Evolutionary conservation across 2,113 vertebrate species (phyloP).

Genomic region (Delphinus delphis): DNA sequence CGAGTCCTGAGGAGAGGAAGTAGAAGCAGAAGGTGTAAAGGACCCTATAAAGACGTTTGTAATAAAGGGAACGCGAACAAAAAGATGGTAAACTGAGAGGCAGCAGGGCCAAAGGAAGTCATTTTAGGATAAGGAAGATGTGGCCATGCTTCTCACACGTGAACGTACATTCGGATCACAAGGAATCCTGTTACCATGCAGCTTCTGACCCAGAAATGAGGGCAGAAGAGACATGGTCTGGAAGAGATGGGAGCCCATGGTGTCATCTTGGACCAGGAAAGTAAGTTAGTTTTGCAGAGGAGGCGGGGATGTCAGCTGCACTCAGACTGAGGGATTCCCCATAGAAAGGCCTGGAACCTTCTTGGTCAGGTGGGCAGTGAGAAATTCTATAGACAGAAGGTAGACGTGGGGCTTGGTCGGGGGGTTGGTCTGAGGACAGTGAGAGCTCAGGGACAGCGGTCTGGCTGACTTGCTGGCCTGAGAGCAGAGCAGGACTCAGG

Average conservation of each 20-base stretch:
- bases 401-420: background rate
- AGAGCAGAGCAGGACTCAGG: background rate
- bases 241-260: rapidly evolving
- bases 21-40: background rate
- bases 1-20: background rate
- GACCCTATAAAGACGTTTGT: background rate
- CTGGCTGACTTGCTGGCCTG: background rate
- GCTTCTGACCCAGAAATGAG: background rate
- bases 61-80: background rate
- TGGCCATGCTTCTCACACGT: background rate
- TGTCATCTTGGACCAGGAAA: background rate
- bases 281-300: background rate
- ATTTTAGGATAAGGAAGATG: background rate
- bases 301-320: background rate
- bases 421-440: background rate
- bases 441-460: background rate
- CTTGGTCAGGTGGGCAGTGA: background rate
- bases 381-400: background rate
- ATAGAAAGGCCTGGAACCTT: background rate
- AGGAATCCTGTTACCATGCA: background rate
- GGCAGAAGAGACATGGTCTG: rapidly evolving
- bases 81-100: background rate
- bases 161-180: rapidly evolving
- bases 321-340: background rate
- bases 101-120: background rate